Conservation (phyloP, 2,797 vertebrate species). For the Synanceia verrucosa region DNA sequence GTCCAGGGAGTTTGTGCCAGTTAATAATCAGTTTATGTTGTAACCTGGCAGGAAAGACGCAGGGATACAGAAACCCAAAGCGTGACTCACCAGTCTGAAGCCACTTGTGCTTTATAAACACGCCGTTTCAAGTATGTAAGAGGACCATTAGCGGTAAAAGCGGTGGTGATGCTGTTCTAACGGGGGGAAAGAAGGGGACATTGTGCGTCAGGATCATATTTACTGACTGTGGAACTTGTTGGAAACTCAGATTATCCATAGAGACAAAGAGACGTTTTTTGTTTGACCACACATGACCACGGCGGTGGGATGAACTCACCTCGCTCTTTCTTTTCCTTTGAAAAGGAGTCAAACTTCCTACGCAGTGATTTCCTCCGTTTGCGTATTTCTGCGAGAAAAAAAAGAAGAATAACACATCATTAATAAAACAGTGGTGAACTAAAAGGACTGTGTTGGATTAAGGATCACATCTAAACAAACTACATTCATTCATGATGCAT, state of each 20-base stretch:
- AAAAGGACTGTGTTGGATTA: not conserved
- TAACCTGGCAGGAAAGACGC: not conserved
- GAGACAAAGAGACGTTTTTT: not conserved
- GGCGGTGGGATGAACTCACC: slow-evolving; percentile 65
- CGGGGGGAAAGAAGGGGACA: not conserved
- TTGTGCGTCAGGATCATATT: slow-evolving; percentile 13
- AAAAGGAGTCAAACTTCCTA: slow-evolving; percentile 88
- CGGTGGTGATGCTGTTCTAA: not conserved
- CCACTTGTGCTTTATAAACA: slow-evolving; percentile 36
- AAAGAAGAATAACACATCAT: not conserved
- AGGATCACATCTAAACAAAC: too few relatives aligned
- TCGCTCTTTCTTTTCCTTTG: slow-evolving; percentile 89
- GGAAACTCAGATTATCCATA: not conserved
- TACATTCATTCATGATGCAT: too few relatives aligned
- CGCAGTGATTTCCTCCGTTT: slow-evolving; percentile 86
- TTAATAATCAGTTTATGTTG: not conserved
- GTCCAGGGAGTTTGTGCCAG: not conserved
- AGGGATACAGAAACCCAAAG: not conserved
- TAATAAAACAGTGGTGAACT: not conserved
- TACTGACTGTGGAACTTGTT: not conserved
- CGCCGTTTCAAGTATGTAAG: not conserved
- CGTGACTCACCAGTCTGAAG: not conserved
- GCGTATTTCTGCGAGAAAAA: slow-evolving; percentile 72
- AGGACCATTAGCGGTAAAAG: slow-evolving; percentile 30
- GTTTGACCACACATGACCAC: not conserved